These are phyloP conservation scores for Pachyramphus minor DNA, from an alignment of 2,113 vertebrate genomes.

Conservation along the genomic window DNA sequence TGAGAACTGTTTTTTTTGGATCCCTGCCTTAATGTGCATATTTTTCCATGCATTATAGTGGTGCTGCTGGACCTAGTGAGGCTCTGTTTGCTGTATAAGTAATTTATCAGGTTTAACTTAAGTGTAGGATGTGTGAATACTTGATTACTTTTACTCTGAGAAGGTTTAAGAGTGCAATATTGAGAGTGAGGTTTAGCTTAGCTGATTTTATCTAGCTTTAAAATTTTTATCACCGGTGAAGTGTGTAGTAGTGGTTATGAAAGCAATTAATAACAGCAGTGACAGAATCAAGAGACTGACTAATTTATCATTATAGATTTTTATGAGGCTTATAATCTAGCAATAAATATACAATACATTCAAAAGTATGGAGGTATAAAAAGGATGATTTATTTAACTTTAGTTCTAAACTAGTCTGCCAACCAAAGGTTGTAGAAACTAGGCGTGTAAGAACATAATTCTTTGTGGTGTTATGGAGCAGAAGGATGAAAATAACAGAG, in stretches of 20 bases:
- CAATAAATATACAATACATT: conserved; percentile 63
- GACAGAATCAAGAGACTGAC: conserved; percentile 56
- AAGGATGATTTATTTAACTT: conserved; percentile 58
- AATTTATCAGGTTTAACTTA: conserved; percentile 40
- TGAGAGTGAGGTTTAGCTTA: conserved; percentile 10
- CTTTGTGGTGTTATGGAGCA: background rate
- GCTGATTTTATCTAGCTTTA: conserved; percentile 61
- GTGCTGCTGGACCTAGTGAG: background rate
- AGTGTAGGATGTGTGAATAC: background rate
- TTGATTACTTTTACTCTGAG: conserved; percentile 8
- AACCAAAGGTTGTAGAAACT: background rate
- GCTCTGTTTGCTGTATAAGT: background rate
- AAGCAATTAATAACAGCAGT: conserved; percentile 65
- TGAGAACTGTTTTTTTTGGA: background rate
- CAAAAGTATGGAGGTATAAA: conserved; percentile 23
- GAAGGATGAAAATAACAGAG: background rate
- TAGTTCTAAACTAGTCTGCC: conserved; percentile 3
- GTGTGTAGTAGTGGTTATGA: conserved; percentile 52
- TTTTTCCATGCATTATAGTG: background rate
- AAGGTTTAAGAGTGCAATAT: background rate
- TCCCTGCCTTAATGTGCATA: background rate
- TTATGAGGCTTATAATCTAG: conserved; percentile 65
- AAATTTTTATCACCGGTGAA: conserved; percentile 46
- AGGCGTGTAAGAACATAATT: background rate
- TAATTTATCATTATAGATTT: conserved; percentile 68